Percentiles rank a stretch among this genome's conserved stretches.
Conservation (phyloP, 2,113 vertebrate genomes). For the Coryphaenoides rupestris region DNA sequence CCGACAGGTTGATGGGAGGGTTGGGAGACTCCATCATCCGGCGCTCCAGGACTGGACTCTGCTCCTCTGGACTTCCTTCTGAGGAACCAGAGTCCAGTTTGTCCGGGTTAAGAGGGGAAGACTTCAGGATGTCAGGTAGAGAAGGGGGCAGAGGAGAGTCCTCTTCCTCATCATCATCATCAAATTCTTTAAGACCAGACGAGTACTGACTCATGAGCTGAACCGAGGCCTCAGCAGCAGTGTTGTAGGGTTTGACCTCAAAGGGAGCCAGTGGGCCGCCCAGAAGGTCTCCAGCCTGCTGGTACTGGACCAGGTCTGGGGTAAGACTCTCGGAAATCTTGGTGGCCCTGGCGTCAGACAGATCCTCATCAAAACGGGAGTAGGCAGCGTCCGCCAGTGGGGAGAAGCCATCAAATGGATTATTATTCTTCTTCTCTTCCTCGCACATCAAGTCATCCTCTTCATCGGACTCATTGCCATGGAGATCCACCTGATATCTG, state of each 20-base stretch:
- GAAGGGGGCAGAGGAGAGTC: slow-evolving; percentile 75
- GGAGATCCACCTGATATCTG: slow-evolving; percentile 50
- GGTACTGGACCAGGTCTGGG: slow-evolving; percentile 92
- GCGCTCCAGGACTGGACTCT: slow-evolving; percentile 65
- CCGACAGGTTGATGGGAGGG: slow-evolving; percentile 72
- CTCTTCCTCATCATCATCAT: slow-evolving; percentile 52
- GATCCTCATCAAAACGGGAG: slow-evolving; percentile 64
- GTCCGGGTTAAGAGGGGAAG: slow-evolving; percentile 81
- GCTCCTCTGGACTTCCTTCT: slow-evolving; percentile 71
- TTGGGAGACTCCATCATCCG: slow-evolving; percentile 75
- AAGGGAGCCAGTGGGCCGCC: slow-evolving; percentile 73
- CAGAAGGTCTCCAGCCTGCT: slow-evolving; percentile 78
- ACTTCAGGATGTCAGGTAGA: slow-evolving; percentile 93
- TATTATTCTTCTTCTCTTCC: slow-evolving; percentile 70
- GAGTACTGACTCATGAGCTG: slow-evolving; percentile 76
- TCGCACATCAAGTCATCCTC: slow-evolving; percentile 69
- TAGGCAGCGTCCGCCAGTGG: slow-evolving; percentile 60
- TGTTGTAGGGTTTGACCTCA: slow-evolving; percentile 77
- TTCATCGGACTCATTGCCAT: slow-evolving; percentile 60
- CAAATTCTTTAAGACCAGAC: slow-evolving; percentile 70
- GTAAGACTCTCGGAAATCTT: slow-evolving; percentile 87
- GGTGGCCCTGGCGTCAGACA: slow-evolving; percentile 58
- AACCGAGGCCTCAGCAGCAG: slow-evolving; percentile 69
- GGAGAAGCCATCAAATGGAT: slow-evolving; percentile 67
- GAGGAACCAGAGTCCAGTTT: slow-evolving; percentile 73